These are phyloP conservation scores for Apteryx mantelli DNA, from an alignment of 2,113 vertebrate genomes.

Conservation along the genomic window DNA sequence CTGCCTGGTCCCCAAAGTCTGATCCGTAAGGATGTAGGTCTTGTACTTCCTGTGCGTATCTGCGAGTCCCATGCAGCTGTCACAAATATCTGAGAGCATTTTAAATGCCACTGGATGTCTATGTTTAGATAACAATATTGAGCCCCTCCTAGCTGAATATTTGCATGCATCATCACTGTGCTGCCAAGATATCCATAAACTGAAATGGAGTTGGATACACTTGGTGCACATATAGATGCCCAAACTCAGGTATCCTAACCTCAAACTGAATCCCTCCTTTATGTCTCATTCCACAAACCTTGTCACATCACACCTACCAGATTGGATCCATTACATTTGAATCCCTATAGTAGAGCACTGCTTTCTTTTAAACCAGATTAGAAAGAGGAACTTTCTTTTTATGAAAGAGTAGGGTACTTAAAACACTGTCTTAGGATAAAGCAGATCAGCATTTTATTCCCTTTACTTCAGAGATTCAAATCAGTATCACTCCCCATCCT, in stretches of 20 bases:
- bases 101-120: background rate
- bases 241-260: background rate
- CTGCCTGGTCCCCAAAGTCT: background rate
- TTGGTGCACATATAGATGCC: background rate
- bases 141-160: background rate
- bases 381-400: background rate
- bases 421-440: background rate
- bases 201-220: background rate
- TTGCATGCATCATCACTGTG: background rate
- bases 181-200: accelerated
- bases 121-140: background rate
- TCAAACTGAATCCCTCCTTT: background rate
- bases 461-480: background rate
- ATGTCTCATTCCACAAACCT: background rate
- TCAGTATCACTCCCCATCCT: accelerated
- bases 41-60: accelerated
- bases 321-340: background rate
- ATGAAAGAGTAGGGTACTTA: background rate
- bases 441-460: background rate
- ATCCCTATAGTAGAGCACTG: background rate
- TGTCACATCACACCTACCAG: background rate
- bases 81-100: background rate
- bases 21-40: background rate
- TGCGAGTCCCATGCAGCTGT: background rate
- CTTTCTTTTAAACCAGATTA: background rate